phyloP scores from a whole-genome alignment of 2,797 vertebrate genomes.

The Euthynnus affinis region DNA sequence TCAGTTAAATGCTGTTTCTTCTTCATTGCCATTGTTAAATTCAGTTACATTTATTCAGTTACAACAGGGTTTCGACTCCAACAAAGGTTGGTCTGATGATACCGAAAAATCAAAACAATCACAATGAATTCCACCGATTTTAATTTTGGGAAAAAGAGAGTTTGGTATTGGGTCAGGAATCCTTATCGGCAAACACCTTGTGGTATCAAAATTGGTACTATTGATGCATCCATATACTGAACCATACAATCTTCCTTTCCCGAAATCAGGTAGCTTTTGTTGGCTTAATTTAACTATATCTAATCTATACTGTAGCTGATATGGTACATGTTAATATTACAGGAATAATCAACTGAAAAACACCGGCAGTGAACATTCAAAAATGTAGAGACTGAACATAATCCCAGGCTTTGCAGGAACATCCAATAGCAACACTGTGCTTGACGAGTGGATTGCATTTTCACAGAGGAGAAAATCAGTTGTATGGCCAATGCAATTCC shows the following conservation, averaged over 20 bases:
- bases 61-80: too few relatives aligned
- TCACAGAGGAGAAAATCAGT: neutral
- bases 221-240: too few relatives aligned
- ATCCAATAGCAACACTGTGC: neutral
- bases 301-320: neutral
- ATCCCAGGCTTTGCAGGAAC: constrained; percentile 1
- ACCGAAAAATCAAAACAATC: too few relatives aligned
- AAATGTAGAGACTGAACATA: neutral
- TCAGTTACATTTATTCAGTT: too few relatives aligned
- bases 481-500: neutral
- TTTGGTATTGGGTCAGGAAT: neutral
- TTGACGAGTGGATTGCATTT: neutral
- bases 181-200: neutral
- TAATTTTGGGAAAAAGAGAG: too few relatives aligned
- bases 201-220: neutral
- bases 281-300: neutral
- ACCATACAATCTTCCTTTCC: too few relatives aligned
- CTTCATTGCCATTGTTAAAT: too few relatives aligned
- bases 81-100: too few relatives aligned
- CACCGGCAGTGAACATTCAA: neutral
- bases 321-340: neutral
- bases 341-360: neutral
- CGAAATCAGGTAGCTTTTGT: too few relatives aligned
- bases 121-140: too few relatives aligned
- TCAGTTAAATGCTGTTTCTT: too few relatives aligned